Base-by-base conservation (phyloP, 2,113 vertebrate species). In the Setophaga coronata region DNA sequence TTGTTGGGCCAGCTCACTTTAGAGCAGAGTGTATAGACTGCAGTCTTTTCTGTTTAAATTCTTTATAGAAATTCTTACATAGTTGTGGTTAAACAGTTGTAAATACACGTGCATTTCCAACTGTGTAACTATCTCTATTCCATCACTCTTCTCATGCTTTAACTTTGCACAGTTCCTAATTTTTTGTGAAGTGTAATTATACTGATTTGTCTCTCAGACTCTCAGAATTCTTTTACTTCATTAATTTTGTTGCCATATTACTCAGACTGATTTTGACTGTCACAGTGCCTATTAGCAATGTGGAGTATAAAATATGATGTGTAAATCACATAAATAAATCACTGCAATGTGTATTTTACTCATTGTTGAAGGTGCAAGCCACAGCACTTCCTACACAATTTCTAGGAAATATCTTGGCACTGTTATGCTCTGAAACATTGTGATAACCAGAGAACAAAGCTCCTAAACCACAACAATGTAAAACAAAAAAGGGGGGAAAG, bases 61-160 rank as follows among this genome's bases (percentile, higher is more conserved):
- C 82, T 93, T 95, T 92, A 90, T 47, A 87, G 88, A 89, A 83
- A 90, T 93, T 65, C 82, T 92, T 69, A 72, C 78, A 79, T 56
- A 61, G 47, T 9, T 93, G 90, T 94, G 76, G 92, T 95, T 94
- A 86, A 89, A 64, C 76, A 90, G 74, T 81, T 94, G 43, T 78
- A 93, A 94, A 93, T 67, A 78, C 2, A 45, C 28, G 15, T 5
- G 48, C 31, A 74, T 78, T 89, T 95, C 85, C 71, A 93, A 60
- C 54, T 51, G 33, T 23, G 61, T 21, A 87, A 29, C 53, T 40
- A 20, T 61, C 47, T 58, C 18, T 43, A 34, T 85, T 74, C 29
- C 48, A n/a, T 19, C 10, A 2, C 38, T 90, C 40, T 51, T 43
- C 51, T 20, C 17, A 65, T 12, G 24, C 45, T 96, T 77, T 34